Conservation (phyloP, 2,113 vertebrate genomes). For the Tetraodon nigroviridis region DNA sequence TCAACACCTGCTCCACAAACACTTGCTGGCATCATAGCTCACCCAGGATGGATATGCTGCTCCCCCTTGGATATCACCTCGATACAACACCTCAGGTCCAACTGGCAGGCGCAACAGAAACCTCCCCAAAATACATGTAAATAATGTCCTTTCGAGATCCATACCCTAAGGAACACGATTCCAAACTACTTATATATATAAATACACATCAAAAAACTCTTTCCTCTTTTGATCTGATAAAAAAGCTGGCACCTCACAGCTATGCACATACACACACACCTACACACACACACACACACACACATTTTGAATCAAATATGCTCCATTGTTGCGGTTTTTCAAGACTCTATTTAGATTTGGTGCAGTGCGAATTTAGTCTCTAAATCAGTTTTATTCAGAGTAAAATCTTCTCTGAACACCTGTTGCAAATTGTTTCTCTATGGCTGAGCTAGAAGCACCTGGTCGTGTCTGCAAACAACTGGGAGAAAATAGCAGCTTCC, state of each 20-base stretch:
- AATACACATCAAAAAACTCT: background rate
- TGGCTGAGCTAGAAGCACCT: too few species aligned
- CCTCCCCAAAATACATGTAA: background rate
- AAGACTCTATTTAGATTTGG: too few species aligned
- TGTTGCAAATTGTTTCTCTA: constrained; percentile 15
- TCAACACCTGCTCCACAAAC: constrained; percentile 36
- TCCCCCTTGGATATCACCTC: constrained; percentile 15
- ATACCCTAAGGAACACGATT: too few species aligned
- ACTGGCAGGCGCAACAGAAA: constrained; percentile 7
- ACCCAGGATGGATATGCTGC: constrained; percentile 15
- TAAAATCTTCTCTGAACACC: constrained; percentile 8
- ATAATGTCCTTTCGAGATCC: too few species aligned
- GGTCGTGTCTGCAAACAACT: too few species aligned
- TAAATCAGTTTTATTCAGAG: background rate
- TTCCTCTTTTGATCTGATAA: background rate
- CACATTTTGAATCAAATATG: too few species aligned
- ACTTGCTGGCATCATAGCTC: constrained; percentile 18
- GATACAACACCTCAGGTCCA: background rate
- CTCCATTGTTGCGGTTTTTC: too few species aligned
- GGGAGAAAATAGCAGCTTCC: too few species aligned
- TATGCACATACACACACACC: too few species aligned
- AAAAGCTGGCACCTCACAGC: too few species aligned
- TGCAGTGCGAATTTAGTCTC: too few species aligned
- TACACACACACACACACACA: too few species aligned
- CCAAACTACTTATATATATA: background rate